Base-by-base conservation (phyloP, 2,888 invertebrate species). In the Nipponacmea schrenckii region DNA sequence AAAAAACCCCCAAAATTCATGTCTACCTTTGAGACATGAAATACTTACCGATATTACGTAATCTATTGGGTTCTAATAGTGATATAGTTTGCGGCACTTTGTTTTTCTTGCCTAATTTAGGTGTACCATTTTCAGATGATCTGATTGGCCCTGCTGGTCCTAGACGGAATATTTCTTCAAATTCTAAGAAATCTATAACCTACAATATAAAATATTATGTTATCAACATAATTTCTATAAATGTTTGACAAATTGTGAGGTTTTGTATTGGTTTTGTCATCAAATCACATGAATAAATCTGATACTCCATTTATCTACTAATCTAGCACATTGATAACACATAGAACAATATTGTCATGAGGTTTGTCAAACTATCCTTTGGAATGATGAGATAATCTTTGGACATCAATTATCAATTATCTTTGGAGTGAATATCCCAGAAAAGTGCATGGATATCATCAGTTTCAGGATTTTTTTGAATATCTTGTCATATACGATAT, bases 111-210 rank as follows among this genome's bases (percentile, higher is more conserved):
- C 95, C 94, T 91, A 94, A 94, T 75, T 93, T 93, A 67, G 93
- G 92, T 20, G 96, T 92, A 48, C 93, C 93, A 89, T 96, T 96
- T n/a, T 93, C 91, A 83, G 94, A 94, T 70, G 90, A 91, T 68
- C 91, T 90, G 64, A 80, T 63, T 15, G 82, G 78, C 48, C 81
- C 80, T 8, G 79, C 73, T 7, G 80, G 80, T 45, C 87, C 86
- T 64, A 98, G 94, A 88, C 98, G 97, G 90, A 99, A 99, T 86
- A 94, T 93, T 89, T 98, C 97, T 88, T 99, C 99, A 90, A 99
- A 98, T 87, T 95, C 94, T 76, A 93, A 92, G 90, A 99, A 98
- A 90, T 99, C 97, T 86, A 99, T 96, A 80, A 94, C 85, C 90
- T 91, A 81, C 5, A 77, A 80, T 66, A 56, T 26, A 66, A 67